These are phyloP conservation scores for Smittia aterrima DNA, from an alignment of 2,888 invertebrate genomes.

Conservation along the genomic window DNA sequence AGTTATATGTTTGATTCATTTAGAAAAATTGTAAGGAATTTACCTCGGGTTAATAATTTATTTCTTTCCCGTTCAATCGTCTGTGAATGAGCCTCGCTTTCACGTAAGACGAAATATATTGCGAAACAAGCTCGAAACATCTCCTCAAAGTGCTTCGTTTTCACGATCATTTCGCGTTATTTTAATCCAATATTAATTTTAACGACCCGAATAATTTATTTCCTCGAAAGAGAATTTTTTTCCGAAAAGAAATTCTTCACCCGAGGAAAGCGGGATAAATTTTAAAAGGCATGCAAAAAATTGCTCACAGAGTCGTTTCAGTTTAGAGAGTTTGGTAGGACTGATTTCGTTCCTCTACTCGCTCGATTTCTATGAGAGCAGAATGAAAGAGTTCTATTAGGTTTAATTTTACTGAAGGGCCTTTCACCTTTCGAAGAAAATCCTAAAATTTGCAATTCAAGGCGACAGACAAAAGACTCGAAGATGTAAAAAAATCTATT, in stretches of 20 bases:
- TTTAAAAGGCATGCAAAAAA: slow-evolving; percentile 9
- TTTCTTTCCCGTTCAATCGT: slow-evolving; percentile 21
- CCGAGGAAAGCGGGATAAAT: background rate
- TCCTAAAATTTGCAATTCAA: too few relatives aligned
- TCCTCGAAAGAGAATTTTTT: background rate
- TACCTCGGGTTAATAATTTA: slow-evolving; percentile 31
- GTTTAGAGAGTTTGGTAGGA: too few relatives aligned
- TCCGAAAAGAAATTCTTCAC: slow-evolving; percentile 1
- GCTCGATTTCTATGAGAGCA: too few relatives aligned
- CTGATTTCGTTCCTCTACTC: too few relatives aligned
- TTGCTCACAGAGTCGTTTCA: background rate
- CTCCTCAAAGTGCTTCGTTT: background rate
- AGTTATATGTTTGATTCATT: slow-evolving; percentile 34
- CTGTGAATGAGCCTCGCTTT: background rate
- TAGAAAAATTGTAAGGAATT: slow-evolving; percentile 9
- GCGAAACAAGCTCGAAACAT: slow-evolving; percentile 5
- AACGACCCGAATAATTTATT: slow-evolving; percentile 30
- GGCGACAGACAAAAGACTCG: too few relatives aligned
- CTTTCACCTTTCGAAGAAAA: too few relatives aligned
- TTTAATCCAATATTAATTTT: slow-evolving; percentile 41
- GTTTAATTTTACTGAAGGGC: too few relatives aligned
- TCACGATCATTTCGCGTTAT: slow-evolving; percentile 28
- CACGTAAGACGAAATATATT: slow-evolving; percentile 9
- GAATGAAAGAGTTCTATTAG: too few relatives aligned
- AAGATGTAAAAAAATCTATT: too few relatives aligned